A percentile compares a stretch with the other conserved stretches of the same genome.
Conservation (phyloP, 1,140 invertebrate species). For the Drosophila orosa region DNA sequence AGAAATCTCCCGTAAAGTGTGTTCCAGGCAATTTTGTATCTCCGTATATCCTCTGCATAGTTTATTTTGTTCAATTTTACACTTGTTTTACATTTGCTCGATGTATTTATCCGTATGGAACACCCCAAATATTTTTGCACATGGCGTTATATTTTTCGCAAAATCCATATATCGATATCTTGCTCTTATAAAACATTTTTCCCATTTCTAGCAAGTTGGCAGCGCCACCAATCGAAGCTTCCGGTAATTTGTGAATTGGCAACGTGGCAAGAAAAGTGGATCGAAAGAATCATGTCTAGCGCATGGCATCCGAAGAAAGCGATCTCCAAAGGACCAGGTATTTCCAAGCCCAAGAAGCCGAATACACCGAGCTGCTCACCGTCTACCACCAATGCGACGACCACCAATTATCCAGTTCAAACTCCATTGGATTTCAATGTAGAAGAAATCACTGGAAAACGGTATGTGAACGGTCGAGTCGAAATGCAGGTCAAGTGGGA, state of each 20-base stretch:
- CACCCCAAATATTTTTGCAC: background rate
- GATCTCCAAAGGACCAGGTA: too few species aligned
- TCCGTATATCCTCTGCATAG: too few species aligned
- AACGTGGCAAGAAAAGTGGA: background rate
- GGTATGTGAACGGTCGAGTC: conserved; percentile 11
- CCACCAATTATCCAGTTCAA: background rate
- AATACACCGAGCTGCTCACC: too few species aligned
- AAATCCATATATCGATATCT: background rate
- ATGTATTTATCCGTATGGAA: too few species aligned
- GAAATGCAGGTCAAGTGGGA: conserved; percentile 47
- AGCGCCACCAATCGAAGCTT: background rate
- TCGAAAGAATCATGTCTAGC: conserved; percentile 3
- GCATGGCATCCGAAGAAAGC: background rate
- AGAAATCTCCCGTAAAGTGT: too few species aligned
- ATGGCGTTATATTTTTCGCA: background rate
- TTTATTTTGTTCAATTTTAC: too few species aligned
- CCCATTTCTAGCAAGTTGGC: background rate
- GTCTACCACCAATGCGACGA: background rate
- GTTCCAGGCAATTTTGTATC: too few species aligned
- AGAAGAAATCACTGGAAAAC: conserved; percentile 37
- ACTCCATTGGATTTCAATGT: conserved; percentile 5
- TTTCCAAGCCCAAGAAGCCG: background rate
- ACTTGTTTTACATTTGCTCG: too few species aligned
- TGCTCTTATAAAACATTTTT: background rate
- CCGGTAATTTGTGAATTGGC: background rate